phyloP scores from a whole-genome alignment of 2,113 vertebrate genomes.

The Perca flavescens region DNA sequence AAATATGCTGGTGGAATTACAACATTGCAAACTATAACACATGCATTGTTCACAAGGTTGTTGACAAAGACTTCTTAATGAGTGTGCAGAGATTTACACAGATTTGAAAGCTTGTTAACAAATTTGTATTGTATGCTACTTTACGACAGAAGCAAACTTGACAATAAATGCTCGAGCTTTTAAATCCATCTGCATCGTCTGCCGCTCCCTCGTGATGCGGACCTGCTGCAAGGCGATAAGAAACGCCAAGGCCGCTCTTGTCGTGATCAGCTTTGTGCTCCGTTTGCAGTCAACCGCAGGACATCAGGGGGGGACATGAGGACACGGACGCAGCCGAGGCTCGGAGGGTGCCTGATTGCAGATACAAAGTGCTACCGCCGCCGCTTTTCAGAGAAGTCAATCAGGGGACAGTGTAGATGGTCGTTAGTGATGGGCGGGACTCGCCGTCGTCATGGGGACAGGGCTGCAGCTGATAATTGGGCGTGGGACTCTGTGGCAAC shows the following conservation, averaged over 20 bases:
- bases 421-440: constrained; percentile 44
- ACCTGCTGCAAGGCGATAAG: constrained; percentile 72
- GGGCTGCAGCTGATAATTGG: constrained; percentile 75
- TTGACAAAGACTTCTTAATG: constrained; percentile 53
- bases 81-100: constrained; percentile 43
- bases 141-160: constrained; percentile 36
- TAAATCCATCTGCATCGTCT: constrained; percentile 58
- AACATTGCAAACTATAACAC: constrained; percentile 7
- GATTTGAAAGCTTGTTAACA: constrained; percentile 49
- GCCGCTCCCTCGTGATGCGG: constrained; percentile 13
- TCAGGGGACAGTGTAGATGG: constrained; percentile 62
- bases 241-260: constrained; percentile 19
- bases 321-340: background rate
- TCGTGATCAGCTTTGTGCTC: constrained; percentile 43
- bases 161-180: constrained; percentile 36
- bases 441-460: constrained; percentile 44
- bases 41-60: constrained; percentile 63
- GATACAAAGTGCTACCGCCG: constrained; percentile 4
- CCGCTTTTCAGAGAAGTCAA: constrained; percentile 53
- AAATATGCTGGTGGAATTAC: constrained; percentile 42
- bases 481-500: constrained; percentile 72
- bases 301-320: constrained; percentile 19
- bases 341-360: constrained; percentile 14
- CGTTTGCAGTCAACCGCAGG: constrained; percentile 11
- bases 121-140: constrained; percentile 53